A percentile compares a stretch with the other conserved stretches of the same genome.
phyloP scores from a whole-genome alignment of 1,140 invertebrate genomes.

The Cydia fagiglandana region DNA sequence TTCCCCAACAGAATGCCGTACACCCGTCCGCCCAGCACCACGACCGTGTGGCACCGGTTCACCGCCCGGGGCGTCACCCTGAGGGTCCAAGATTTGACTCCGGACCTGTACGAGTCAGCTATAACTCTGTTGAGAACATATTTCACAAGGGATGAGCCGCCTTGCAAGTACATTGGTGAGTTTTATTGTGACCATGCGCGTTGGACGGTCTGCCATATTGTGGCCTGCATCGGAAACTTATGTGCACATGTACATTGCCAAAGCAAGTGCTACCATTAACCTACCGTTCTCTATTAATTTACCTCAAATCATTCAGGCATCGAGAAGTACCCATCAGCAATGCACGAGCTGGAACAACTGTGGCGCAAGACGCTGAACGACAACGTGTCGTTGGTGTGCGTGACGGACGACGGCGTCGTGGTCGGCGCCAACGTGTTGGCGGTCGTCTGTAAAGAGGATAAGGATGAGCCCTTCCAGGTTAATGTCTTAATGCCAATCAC shows the following conservation, averaged over 20 bases:
- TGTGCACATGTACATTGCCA: too few relatives aligned
- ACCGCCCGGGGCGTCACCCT: conserved; percentile 42
- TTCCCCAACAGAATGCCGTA: conserved; percentile 61
- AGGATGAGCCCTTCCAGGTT: conserved; percentile 40
- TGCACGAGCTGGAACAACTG: conserved; percentile 54
- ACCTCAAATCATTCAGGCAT: conserved; percentile 47
- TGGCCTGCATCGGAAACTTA: too few relatives aligned
- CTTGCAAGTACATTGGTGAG: conserved; percentile 69
- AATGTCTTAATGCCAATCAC: conserved; percentile 36
- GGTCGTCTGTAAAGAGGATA: conserved; percentile 4
- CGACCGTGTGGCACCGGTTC: conserved; percentile 61
- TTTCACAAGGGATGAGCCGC: conserved; percentile 67
- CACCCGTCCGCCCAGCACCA: conserved; percentile 50
- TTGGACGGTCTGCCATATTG: too few relatives aligned
- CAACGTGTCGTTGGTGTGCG: conserved; percentile 35
- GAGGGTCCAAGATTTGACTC: conserved; percentile 62
- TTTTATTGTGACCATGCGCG: too few relatives aligned
- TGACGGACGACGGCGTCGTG: neutral
- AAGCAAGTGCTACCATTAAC: too few relatives aligned
- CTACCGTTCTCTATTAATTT: neutral
- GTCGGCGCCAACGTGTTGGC: neutral
- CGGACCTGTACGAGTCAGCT: conserved; percentile 52
- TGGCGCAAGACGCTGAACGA: conserved; percentile 60
- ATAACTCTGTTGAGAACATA: conserved; percentile 56
- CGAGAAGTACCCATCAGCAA: conserved; percentile 57